phyloP scores from a whole-genome alignment of 2,797 vertebrate species.

The Danio jaintianensis region DNA sequence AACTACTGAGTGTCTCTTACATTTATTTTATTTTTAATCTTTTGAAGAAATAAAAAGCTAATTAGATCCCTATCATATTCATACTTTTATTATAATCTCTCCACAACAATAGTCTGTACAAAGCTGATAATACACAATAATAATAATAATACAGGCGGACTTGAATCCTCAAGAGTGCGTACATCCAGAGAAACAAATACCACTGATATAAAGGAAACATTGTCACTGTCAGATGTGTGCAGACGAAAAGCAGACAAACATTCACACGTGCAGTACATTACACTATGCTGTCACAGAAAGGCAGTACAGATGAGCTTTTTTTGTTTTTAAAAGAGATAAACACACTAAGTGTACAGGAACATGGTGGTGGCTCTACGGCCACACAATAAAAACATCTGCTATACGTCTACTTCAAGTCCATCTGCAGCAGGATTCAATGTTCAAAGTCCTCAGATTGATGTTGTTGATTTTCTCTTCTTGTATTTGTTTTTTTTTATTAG shows the following conservation, averaged over 20 bases:
- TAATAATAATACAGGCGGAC: slow-evolving; percentile 71
- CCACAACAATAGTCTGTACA: slow-evolving; percentile 69
- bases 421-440: slow-evolving; percentile 24
- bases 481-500: slow-evolving; percentile 26
- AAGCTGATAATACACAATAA: slow-evolving; percentile 72
- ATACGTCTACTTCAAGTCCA: slow-evolving; percentile 40
- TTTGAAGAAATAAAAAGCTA: too few relatives aligned
- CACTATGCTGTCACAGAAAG: slow-evolving; percentile 52
- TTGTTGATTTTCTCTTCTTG: slow-evolving; percentile 12
- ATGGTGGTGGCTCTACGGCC: slow-evolving; percentile 41
- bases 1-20: too few relatives aligned
- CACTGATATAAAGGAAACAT: slow-evolving; percentile 62
- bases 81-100: slow-evolving; percentile 69
- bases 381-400: slow-evolving; percentile 43
- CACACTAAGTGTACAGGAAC: slow-evolving; percentile 51
- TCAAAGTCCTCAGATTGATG: slow-evolving; percentile 2
- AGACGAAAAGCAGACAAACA: slow-evolving; percentile 55
- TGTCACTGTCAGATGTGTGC: slow-evolving; percentile 57
- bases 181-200: slow-evolving; percentile 71
- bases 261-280: slow-evolving; percentile 61
- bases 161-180: slow-evolving; percentile 62
- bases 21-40: too few relatives aligned
- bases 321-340: slow-evolving; percentile 46
- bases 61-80: background rate
- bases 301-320: slow-evolving; percentile 51